Evolutionary conservation across 30 jellyfish, hydroid and myxozoan genomes (phyloP), one percentile per base, ranked within the genome.

Genomic region (Rhopilema esculentum): DNA sequence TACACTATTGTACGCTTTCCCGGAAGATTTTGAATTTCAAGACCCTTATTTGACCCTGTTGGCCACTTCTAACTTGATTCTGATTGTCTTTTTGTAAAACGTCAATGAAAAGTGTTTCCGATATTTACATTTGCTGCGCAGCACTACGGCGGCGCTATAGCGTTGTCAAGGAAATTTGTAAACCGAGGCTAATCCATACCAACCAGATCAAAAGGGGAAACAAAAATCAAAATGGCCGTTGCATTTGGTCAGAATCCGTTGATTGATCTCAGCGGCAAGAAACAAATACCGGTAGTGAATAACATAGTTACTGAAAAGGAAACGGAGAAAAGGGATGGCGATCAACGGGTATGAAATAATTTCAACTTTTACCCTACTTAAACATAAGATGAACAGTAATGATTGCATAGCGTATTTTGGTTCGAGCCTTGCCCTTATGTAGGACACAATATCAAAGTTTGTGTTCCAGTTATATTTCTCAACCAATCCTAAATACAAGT

Each of bases 141-240:
- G 57, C 51, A 4, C 30, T 21, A 20, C 87, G 49, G 76, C 48
- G 77, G 65, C 29, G 57, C 76, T 57, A 15, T 25, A 50, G 51
- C 57, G 88, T 78, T 78, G 79, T 78, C 50, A 78, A 29, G 88
- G 79, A 27, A 66, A 78, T 9, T 15, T 16, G 40, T 49, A 40
- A 61, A 78, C 33, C 88, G 88, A 78, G 90, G 90, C 73, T 65
- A 20, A 0, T 57, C 53, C 53, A 53, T 26, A 50, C 28, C 65
- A 16, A 22, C 22, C 8, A 28, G 49, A 75, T 24, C 85, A 75
- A 27, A 65, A 27, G 64, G 16, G 53, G 17, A 53, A 76, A 33
- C 61, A 79, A n/a, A 63, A 51, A 79, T 27, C 82, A 80, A 80
- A 49, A 80, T 80, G 90, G 90, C 90, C 61, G 90, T 80, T 28